Percentiles rank a stretch among this genome's conserved stretches.
These are phyloP conservation scores for Heterodera schachtii DNA, from an alignment of 1,140 invertebrate species.

Conservation along the genomic window DNA sequence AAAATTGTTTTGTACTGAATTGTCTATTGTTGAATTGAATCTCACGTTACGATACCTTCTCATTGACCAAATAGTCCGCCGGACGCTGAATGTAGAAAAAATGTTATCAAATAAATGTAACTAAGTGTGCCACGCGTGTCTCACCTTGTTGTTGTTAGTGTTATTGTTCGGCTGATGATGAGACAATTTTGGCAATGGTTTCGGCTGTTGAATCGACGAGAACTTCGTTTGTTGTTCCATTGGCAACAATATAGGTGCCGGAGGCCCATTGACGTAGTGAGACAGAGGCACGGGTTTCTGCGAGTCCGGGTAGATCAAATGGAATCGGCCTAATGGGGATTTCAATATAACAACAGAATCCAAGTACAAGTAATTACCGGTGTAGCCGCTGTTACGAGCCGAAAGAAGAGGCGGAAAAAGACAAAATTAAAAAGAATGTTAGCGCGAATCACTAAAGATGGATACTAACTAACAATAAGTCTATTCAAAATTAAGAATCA, in stretches of 20 bases:
- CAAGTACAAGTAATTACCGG: neutral
- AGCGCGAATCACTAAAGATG: too few relatives aligned
- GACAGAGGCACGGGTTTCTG: neutral
- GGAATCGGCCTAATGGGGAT: neutral
- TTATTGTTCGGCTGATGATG: neutral
- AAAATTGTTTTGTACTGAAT: constrained; percentile 11
- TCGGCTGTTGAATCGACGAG: neutral
- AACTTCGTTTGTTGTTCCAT: neutral
- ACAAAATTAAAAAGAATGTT: too few relatives aligned
- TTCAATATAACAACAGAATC: neutral
- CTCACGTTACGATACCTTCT: neutral
- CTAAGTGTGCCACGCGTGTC: too few relatives aligned
- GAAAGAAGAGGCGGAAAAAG: neutral
- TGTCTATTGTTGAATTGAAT: too few relatives aligned
- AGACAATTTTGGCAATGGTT: neutral
- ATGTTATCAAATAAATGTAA: neutral
- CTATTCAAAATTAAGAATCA: too few relatives aligned
- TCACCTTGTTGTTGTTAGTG: neutral
- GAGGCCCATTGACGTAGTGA: neutral
- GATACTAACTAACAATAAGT: too few relatives aligned
- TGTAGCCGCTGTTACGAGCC: neutral
- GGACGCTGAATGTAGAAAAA: neutral
- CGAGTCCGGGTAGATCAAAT: neutral
- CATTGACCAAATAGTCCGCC: neutral
- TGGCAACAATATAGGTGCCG: neutral